phyloP scores from a whole-genome alignment of 2,113 vertebrate species.

The Girardinichthys multiradiatus region DNA sequence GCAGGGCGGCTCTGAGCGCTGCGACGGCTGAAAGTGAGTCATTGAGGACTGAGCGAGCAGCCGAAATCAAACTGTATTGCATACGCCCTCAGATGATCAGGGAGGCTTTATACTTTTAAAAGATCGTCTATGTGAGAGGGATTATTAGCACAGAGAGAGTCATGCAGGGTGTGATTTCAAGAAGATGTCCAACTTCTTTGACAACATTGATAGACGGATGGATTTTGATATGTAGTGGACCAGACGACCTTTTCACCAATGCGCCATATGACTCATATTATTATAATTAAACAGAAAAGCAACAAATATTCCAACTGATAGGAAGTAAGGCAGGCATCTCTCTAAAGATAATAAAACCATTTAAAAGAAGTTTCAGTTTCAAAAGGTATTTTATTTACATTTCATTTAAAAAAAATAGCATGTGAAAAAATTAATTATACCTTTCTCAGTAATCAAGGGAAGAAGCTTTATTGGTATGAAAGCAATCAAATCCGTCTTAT shows the following conservation, averaged over 20 bases:
- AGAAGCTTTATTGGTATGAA: background rate
- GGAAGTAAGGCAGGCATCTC: background rate
- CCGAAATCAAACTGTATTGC: constrained; percentile 42
- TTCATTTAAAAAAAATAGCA: too few species aligned
- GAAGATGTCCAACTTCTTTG: background rate
- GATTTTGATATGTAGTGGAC: background rate
- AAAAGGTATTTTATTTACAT: too few species aligned
- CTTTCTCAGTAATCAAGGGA: background rate
- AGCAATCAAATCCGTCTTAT: too few species aligned
- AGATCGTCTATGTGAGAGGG: background rate
- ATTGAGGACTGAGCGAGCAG: constrained; percentile 28
- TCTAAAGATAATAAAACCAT: background rate
- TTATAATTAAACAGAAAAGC: too few species aligned
- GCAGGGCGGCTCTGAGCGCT: constrained; percentile 43
- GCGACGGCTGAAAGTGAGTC: constrained; percentile 56
- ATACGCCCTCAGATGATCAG: constrained; percentile 21
- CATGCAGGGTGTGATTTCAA: constrained; percentile 16
- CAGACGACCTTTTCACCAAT: background rate
- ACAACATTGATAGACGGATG: background rate
- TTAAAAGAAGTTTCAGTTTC: background rate
- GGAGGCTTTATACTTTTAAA: constrained; percentile 17
- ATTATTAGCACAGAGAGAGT: constrained; percentile 6
- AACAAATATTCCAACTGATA: background rate
- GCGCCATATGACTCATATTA: background rate
- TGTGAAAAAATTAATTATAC: too few species aligned